Evolutionary conservation across 2,113 vertebrate genomes (phyloP).

Genomic region (Barnardius zonarius): DNA sequence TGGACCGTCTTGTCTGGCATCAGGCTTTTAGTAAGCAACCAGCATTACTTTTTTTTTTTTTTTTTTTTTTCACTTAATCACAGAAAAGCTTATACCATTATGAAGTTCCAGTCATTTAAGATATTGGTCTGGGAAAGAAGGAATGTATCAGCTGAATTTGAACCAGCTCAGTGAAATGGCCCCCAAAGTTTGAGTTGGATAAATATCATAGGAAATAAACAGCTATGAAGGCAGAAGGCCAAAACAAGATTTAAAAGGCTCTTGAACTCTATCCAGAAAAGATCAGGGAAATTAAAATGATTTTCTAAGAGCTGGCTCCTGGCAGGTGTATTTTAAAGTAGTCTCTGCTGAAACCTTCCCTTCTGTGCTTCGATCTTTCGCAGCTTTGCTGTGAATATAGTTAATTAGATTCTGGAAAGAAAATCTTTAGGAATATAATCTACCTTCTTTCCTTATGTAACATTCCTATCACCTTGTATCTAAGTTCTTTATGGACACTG

Average conservation of each 20-base stretch:
- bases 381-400: background rate
- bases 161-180: slow-evolving; percentile 12
- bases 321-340: slow-evolving; percentile 28
- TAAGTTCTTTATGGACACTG: background rate
- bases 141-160: slow-evolving; percentile 30
- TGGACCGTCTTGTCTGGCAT: background rate
- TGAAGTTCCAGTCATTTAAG: background rate
- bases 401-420: slow-evolving; percentile 12
- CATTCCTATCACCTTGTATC: background rate
- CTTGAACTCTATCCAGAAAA: slow-evolving; percentile 44
- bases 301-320: background rate
- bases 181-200: slow-evolving; percentile 10
- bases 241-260: slow-evolving; percentile 49
- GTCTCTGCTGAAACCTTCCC: background rate
- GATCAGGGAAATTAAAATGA: slow-evolving; percentile 24
- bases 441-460: background rate
- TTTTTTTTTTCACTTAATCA: background rate
- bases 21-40: background rate
- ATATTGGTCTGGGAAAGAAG: background rate
- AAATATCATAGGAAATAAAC: slow-evolving; percentile 49
- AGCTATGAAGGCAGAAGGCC: slow-evolving; percentile 36
- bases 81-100: background rate
- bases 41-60: background rate
- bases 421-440: slow-evolving; percentile 13
- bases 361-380: background rate